These are phyloP conservation scores for Gavia stellata DNA, from an alignment of 2,113 vertebrate genomes.

Conservation along the genomic window DNA sequence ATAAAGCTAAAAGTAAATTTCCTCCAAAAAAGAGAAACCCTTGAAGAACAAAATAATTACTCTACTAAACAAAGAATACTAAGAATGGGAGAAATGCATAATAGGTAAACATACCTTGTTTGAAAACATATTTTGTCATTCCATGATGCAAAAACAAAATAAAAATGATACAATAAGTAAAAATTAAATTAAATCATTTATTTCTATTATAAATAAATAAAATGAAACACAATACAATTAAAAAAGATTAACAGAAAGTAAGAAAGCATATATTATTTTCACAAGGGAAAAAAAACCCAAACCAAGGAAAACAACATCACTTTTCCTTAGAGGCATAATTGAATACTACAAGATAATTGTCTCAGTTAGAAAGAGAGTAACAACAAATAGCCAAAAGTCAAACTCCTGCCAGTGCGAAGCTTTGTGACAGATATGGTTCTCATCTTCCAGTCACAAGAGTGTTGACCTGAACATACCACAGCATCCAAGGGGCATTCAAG, in stretches of 20 bases:
- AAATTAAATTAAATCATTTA: not conserved
- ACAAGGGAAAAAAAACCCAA: not conserved
- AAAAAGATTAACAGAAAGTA: not conserved
- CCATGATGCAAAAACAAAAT: not conserved
- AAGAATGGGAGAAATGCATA: not conserved
- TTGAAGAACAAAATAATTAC: not conserved
- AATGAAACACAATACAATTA: accelerated
- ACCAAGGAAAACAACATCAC: not conserved
- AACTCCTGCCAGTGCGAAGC: not conserved
- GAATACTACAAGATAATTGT: not conserved
- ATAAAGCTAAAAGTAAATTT: not conserved
- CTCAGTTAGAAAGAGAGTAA: not conserved
- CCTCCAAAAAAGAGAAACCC: not conserved
- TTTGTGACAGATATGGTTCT: not conserved
- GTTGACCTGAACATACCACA: not conserved
- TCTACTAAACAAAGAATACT: not conserved
- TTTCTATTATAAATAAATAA: not conserved
- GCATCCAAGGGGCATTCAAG: not conserved
- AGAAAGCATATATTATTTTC: not conserved
- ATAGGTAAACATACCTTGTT: not conserved
- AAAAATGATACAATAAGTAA: not conserved
- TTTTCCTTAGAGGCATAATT: not conserved
- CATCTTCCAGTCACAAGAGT: not conserved
- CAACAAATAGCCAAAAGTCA: not conserved
- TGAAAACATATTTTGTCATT: not conserved